Conservation (phyloP, 2,113 vertebrate species). For the Austrofundulus limnaeus region DNA sequence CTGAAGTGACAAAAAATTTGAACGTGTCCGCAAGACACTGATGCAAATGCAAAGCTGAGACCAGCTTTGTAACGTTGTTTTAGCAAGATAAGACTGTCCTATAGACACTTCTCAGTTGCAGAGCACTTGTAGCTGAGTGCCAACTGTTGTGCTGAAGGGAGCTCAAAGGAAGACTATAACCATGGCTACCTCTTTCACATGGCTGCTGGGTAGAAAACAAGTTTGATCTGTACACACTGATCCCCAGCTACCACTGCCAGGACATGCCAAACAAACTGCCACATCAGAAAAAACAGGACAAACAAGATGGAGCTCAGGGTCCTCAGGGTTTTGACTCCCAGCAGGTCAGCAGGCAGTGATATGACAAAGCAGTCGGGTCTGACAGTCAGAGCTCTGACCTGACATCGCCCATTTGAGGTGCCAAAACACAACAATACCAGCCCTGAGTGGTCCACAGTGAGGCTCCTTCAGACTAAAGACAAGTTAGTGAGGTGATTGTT, state of each 20-base stretch:
- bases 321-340: not conserved
- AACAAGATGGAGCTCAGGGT: slow-evolving; percentile 1
- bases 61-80: slow-evolving; percentile 3
- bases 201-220: slow-evolving; percentile 54
- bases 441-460: slow-evolving; percentile 24
- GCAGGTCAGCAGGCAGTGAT: slow-evolving; percentile 15
- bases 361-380: slow-evolving; percentile 26
- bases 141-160: slow-evolving; percentile 46
- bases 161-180: slow-evolving; percentile 48
- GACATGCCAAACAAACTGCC: slow-evolving; percentile 48
- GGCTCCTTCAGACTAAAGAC: not conserved
- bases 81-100: slow-evolving; percentile 14
- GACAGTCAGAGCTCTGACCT: too few relatives aligned
- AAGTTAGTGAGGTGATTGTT: slow-evolving; percentile 21
- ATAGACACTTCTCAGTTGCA: slow-evolving; percentile 14
- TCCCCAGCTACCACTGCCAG: slow-evolving; percentile 18
- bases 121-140: slow-evolving; percentile 51
- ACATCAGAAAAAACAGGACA: slow-evolving; percentile 30
- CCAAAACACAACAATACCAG: slow-evolving; percentile 30
- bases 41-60: not conserved
- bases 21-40: slow-evolving; percentile 1
- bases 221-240: slow-evolving; percentile 25
- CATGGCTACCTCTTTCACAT: slow-evolving; percentile 65
- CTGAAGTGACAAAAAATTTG: too few relatives aligned
- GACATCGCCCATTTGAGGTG: slow-evolving; percentile 34